A percentile compares a stretch with the other conserved stretches of the same genome.
Evolutionary conservation across 2,888 invertebrate genomes (phyloP).

Genomic region (Clivina fossor): DNA sequence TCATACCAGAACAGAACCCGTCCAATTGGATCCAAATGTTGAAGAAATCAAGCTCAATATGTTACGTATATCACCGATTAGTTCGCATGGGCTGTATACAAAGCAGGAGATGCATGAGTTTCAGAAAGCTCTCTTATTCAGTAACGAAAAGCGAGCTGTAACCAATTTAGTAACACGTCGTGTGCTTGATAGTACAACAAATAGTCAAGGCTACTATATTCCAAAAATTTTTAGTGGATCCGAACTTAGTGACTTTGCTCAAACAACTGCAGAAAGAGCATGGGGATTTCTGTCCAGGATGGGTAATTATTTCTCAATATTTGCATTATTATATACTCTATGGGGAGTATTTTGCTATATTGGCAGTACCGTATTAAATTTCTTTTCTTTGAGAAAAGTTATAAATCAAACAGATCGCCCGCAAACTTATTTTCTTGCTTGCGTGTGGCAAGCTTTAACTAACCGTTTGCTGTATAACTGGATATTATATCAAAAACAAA

Average conservation of each 20-base stretch:
- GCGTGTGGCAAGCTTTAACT: too few relatives aligned
- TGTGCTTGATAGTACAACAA: background rate
- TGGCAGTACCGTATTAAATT: too few relatives aligned
- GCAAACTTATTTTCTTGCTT: too few relatives aligned
- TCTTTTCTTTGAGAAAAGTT: too few relatives aligned
- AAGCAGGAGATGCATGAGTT: background rate
- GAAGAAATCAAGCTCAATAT: background rate
- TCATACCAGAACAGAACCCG: background rate
- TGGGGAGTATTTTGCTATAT: too few relatives aligned
- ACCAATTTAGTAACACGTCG: background rate
- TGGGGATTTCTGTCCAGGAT: background rate
- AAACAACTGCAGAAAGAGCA: background rate
- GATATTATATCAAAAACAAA: too few relatives aligned
- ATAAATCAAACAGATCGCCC: too few relatives aligned
- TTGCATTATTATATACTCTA: background rate
- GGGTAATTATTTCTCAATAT: background rate
- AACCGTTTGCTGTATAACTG: too few relatives aligned
- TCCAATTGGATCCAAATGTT: background rate
- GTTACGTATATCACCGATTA: constrained; percentile 6
- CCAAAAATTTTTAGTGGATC: background rate
- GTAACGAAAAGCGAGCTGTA: background rate
- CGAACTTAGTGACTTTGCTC: background rate
- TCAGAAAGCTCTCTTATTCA: background rate
- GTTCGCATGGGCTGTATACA: background rate
- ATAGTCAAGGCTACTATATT: background rate